These are phyloP conservation scores for Eremobia ochroleuca DNA, from an alignment of 2,888 invertebrate genomes.

Conservation along the genomic window DNA sequence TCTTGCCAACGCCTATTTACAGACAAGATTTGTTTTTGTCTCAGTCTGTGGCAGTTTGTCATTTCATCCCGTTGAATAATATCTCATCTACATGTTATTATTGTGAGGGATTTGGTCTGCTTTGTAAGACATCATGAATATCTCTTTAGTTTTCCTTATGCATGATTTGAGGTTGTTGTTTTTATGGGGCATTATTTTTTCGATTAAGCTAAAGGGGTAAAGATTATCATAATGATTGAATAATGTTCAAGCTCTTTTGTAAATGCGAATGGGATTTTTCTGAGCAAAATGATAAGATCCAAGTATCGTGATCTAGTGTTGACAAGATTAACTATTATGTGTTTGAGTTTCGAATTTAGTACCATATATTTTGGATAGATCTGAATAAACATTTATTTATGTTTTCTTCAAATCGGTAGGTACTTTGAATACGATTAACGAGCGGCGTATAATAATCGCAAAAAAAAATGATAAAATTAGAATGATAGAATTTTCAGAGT, in stretches of 20 bases:
- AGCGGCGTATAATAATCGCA: no score
- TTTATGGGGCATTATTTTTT: slow-evolving; percentile 39
- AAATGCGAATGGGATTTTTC: no score
- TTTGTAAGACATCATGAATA: slow-evolving; percentile 53
- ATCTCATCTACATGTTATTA: slow-evolving; percentile 75
- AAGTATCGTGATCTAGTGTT: no score
- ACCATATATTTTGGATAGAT: no score
- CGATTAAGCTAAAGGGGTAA: background rate
- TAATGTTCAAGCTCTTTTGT: background rate
- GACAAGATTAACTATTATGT: no score
- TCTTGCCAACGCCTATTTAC: slow-evolving; percentile 77
- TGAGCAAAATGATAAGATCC: no score
- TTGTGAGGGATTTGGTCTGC: slow-evolving; percentile 52
- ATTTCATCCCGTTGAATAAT: slow-evolving; percentile 74
- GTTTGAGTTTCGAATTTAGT: no score
- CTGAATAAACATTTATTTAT: no score
- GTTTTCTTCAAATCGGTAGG: no score
- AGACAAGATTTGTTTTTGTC: slow-evolving; percentile 84
- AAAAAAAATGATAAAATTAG: no score
- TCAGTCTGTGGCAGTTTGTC: slow-evolving; percentile 76
- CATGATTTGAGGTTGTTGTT: slow-evolving; percentile 35
- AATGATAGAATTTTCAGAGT: no score
- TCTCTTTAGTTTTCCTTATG: slow-evolving; percentile 42
- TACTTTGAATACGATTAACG: no score
- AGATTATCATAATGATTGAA: slow-evolving; percentile 31